Evolutionary conservation across 1,140 invertebrate species (phyloP), one percentile per base, ranked within the genome.

Genomic region (Chironomus tepperi): DNA sequence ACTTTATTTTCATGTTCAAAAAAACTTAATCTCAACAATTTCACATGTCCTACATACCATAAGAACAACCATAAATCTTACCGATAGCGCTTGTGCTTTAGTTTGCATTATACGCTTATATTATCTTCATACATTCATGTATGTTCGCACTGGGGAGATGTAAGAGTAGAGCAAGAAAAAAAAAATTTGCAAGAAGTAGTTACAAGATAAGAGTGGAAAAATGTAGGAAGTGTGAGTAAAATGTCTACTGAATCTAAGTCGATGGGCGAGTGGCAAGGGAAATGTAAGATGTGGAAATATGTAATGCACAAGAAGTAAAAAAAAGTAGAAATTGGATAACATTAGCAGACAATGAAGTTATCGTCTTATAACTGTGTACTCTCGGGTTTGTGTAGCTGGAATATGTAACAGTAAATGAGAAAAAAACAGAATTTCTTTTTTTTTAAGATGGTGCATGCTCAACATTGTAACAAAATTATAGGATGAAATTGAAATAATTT

Each of bases 301-400:
- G 47, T 57, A 57, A 57, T 57, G 47, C 47, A 57, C 12, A 57
- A 34, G 5, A 34, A 34, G 5, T 2, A 34, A 34, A 34, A 34
- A 2, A 34, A 57, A 57, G 47, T 12, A 57, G 47, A 57, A 57
- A 57, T 57, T 57, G 47, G 47, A 57, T 57, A 57, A 57, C 47
- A 57, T 57, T 57, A 57, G 47, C 47, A 57, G 47, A 57, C 47
- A 57, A 57, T 57, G 47, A 57, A 57, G 47, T n/a, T 57, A 57
- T 57, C 47, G 47, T 57, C 10, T 15, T 47, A n/a, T n/a, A n/a
- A n/a, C n/a, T n/a, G n/a, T 34, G 5, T 34, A 34, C 24, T 34
- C 24, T 34, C 24, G 24, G 24, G n/a, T n/a, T 34, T 2, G 24
- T 34, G 24, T 34, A 34, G 24, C 24, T 34, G 24, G 24, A 34